phyloP scores from a whole-genome alignment of 2,888 invertebrate species.

The Dicroscelio sp. region DNA sequence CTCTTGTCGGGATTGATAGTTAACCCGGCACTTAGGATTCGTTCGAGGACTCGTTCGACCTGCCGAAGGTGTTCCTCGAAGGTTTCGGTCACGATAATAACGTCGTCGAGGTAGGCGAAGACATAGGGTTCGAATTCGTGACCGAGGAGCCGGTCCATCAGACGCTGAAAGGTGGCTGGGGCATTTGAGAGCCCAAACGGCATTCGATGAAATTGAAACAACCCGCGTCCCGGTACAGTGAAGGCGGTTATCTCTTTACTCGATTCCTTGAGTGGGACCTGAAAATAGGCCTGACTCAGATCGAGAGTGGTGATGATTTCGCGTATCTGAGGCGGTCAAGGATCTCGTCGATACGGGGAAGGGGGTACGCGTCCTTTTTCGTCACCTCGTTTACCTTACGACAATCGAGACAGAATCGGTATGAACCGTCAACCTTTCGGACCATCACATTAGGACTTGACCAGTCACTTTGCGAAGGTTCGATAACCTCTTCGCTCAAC shows the following conservation, averaged over 20 bases:
- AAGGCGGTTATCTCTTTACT: conserved; percentile 81
- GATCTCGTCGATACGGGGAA: not conserved
- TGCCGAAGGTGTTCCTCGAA: not conserved
- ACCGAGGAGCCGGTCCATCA: not conserved
- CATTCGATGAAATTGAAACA: conserved; percentile 80
- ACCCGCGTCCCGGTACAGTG: conserved; percentile 78
- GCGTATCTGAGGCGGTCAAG: conserved; percentile 7
- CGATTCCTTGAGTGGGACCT: conserved; percentile 48
- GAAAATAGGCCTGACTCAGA: conserved; percentile 70
- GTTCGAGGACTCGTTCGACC: not conserved
- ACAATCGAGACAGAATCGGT: conserved; percentile 45
- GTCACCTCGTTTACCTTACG: conserved; percentile 34
- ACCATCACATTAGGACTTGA: conserved; percentile 85
- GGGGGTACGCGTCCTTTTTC: too few species aligned
- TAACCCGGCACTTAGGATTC: not conserved
- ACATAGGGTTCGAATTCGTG: too few species aligned
- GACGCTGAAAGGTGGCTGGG: conserved; percentile 80
- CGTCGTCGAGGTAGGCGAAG: not conserved
- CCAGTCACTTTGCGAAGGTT: conserved; percentile 79
- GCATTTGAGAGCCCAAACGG: conserved; percentile 71
- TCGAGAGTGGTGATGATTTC: conserved; percentile 78
- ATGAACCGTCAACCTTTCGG: conserved; percentile 80
- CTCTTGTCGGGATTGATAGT: not conserved
- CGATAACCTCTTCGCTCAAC: conserved; percentile 85
- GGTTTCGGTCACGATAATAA: not conserved